These are phyloP conservation scores for Atta colombica DNA, from an alignment of 1,140 invertebrate species.

Conservation along the genomic window DNA sequence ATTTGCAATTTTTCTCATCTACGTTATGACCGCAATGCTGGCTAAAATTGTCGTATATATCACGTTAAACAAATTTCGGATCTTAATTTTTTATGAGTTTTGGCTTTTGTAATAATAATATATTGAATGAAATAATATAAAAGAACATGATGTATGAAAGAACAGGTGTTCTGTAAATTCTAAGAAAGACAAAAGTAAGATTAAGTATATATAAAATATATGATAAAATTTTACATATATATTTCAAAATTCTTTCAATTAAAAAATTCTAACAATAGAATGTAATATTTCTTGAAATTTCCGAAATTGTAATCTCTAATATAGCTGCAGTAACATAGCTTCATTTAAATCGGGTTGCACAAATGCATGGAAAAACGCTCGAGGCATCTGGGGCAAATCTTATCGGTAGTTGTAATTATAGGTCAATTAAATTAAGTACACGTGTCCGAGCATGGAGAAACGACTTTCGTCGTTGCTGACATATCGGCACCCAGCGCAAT, in stretches of 20 bases:
- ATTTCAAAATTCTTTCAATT: neutral
- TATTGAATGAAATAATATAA: neutral
- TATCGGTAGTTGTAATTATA: constrained; percentile 61
- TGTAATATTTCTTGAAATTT: constrained; percentile 2
- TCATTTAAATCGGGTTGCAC: constrained; percentile 19
- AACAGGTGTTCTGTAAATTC: neutral
- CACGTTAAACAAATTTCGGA: neutral
- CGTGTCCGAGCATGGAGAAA: constrained; percentile 41
- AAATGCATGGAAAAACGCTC: constrained; percentile 27
- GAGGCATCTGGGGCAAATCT: constrained; percentile 24
- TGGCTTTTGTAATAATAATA: neutral
- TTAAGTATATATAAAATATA: neutral
- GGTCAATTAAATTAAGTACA: constrained; percentile 61
- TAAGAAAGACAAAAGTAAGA: neutral
- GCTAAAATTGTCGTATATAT: neutral
- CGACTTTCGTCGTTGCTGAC: constrained; percentile 52
- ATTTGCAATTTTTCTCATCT: neutral
- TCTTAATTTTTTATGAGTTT: constrained; percentile 1
- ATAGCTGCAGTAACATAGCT: neutral
- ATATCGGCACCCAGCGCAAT: constrained; percentile 22
- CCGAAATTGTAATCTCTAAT: neutral
- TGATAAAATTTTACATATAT: neutral
- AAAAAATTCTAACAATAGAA: neutral
- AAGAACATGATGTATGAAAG: no score
- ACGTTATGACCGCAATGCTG: neutral